Base-by-base conservation (phyloP, 2,888 invertebrate species). In the Cheilosia vulpina region DNA sequence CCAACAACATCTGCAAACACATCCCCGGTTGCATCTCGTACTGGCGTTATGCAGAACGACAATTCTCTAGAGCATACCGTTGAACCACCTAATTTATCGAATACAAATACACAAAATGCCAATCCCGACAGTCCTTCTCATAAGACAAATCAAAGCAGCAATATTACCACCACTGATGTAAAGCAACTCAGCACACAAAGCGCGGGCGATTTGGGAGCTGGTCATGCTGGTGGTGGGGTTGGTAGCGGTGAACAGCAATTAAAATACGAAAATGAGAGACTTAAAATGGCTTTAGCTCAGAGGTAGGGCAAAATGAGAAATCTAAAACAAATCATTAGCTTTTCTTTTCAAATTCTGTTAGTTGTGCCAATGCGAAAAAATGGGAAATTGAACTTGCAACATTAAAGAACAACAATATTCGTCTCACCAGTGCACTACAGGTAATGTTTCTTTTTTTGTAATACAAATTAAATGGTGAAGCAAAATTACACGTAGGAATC, bases 351-450 rank as follows among this genome's bases (percentile, higher is more conserved):
- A 68, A 50, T 47, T 17, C 9, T 47, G n/a, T 88, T 93, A 98
- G 99, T 93, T 99, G 98, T 62, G 97, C 98, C 50, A 99, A 99
- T 93, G 98, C 98, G 11, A 99, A 98, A 93, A 98, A 99, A 92
- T 99, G 99, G 99, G 99, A 99, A 93, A 96, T 98, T 52, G 99
- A 99, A 93, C 93, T 99, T 88, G 96, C 97, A 60, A 98, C 98
- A 1, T 93, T 99, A 88, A 99, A 99, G 93, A 98, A 97, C 91
- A 99, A 98, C 93, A 99, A 99, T 92, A 95, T 97, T 43, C 95
- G 98, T 87, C 93, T 99, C 90, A 99, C 99, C 6, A 97, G 98
- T 89, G 98, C 99, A 19, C 94, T 99, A 77, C 98, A 99, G 93
- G 92, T 92, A 88, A 76, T 34, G 0, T 34, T 9, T 34, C 3